Conservation (phyloP, 2,797 vertebrate species). For the Momotus momota region DNA sequence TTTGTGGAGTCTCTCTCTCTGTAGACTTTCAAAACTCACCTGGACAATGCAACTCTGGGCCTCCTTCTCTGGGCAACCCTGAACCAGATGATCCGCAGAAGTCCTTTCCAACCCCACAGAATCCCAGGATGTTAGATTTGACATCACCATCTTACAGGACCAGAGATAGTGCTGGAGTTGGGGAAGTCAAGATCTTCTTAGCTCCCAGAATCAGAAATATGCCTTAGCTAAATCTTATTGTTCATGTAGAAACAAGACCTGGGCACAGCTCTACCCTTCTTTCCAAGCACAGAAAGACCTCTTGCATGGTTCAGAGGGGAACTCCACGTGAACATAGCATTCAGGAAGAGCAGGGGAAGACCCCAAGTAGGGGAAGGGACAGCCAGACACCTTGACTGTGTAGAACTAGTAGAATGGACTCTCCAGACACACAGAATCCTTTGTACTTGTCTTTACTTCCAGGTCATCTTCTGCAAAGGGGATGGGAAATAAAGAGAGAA, state of each 20-base stretch:
- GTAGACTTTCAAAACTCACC: no score
- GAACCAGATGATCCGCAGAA: no score
- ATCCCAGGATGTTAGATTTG: background rate
- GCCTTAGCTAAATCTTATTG: background rate
- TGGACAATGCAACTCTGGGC: no score
- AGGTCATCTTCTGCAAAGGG: background rate
- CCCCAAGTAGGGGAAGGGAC: background rate
- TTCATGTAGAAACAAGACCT: background rate
- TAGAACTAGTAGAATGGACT: background rate
- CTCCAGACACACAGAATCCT: background rate
- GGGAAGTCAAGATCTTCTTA: background rate
- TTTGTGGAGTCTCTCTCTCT: no score
- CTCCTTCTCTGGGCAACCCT: no score
- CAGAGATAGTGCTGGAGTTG: background rate
- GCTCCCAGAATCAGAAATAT: background rate
- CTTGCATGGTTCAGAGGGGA: no score
- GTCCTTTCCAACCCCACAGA: no score
- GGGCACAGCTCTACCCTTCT: background rate
- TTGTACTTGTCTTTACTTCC: background rate
- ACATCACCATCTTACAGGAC: background rate
- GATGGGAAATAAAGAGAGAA: background rate
- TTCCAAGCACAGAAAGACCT: background rate
- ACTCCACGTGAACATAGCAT: background rate
- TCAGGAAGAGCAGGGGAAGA: background rate
- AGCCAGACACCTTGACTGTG: rapidly evolving